A percentile compares a stretch with the other conserved stretches of the same genome.
Evolutionary conservation across 1,140 invertebrate genomes (phyloP).

Genomic region (Agrilus planipennis): DNA sequence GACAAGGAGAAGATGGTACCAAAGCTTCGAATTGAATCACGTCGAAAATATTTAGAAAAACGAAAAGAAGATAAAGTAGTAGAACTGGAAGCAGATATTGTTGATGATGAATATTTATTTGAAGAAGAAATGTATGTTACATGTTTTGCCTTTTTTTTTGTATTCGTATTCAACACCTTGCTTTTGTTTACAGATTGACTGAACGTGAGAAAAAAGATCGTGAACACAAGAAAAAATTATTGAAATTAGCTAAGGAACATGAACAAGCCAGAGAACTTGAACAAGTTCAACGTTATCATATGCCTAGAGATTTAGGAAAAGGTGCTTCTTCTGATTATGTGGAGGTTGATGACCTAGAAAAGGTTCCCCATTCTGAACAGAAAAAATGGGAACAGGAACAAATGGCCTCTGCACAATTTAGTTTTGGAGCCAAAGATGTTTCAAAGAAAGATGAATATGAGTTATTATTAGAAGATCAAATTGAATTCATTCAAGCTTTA

Average conservation of each 20-base stretch:
- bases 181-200: conserved; percentile 56
- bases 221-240: conserved; percentile 82
- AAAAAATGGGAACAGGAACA: conserved; percentile 98
- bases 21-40: conserved; percentile 77
- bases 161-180: conserved; percentile 3
- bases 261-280: conserved; percentile 85
- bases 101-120: conserved; percentile 96
- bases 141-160: conserved; percentile 1
- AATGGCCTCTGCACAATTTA: conserved; percentile 81
- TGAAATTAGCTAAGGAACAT: conserved; percentile 90
- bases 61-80: conserved; percentile 91
- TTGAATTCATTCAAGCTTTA: conserved; percentile 93
- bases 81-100: conserved; percentile 89
- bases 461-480: conserved; percentile 86
- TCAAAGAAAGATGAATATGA: conserved; percentile 75
- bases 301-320: conserved; percentile 71
- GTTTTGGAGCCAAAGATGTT: conserved; percentile 84
- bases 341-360: conserved; percentile 81
- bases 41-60: conserved; percentile 89
- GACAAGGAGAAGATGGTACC: conserved; percentile 79
- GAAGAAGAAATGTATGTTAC: conserved; percentile 65
- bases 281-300: conserved; percentile 84
- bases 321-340: conserved; percentile 61
- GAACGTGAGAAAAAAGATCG: conserved; percentile 71
- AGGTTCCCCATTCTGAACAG: conserved; percentile 84